phyloP scores from a whole-genome alignment of 2,797 vertebrate genomes.

The Pseudochromis fuscus region DNA sequence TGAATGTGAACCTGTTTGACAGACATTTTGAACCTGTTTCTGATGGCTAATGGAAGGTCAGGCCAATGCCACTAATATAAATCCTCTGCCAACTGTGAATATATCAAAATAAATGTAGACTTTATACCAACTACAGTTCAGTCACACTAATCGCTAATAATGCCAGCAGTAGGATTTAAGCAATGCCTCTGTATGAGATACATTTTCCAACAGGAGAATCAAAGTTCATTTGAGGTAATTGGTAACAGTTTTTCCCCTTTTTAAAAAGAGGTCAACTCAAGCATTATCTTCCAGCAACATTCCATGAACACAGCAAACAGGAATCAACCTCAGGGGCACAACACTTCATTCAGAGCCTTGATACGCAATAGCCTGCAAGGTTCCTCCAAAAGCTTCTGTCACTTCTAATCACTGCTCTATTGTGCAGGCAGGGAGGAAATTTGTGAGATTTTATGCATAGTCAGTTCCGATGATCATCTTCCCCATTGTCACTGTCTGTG shows the following conservation, averaged over 20 bases:
- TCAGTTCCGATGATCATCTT: conserved; percentile 77
- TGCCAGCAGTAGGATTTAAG: background rate
- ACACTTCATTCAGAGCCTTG: conserved; percentile 57
- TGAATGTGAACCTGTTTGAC: background rate
- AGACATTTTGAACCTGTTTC: no score
- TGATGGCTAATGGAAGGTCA: background rate
- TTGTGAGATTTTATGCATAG: conserved; percentile 80
- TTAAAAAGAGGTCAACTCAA: conserved; percentile 54
- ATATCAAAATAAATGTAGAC: no score
- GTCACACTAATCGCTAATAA: background rate
- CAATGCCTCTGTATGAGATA: background rate
- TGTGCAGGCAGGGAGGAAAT: conserved; percentile 68
- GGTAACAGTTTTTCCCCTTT: conserved; percentile 2
- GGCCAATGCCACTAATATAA: background rate
- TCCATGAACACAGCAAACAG: conserved; percentile 51
- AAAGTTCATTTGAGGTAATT: conserved; percentile 27
- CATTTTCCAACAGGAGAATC: background rate
- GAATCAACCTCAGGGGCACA: conserved; percentile 50
- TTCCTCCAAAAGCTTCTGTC: conserved; percentile 69
- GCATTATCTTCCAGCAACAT: conserved; percentile 42
- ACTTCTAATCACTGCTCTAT: conserved; percentile 74
- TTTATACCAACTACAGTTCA: background rate
- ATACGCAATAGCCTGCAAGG: conserved; percentile 45
- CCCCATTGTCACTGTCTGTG: conserved; percentile 65
- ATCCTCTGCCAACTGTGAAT: background rate